phyloP scores from a whole-genome alignment of 2,888 invertebrate genomes.

The Cephalotes varians region DNA sequence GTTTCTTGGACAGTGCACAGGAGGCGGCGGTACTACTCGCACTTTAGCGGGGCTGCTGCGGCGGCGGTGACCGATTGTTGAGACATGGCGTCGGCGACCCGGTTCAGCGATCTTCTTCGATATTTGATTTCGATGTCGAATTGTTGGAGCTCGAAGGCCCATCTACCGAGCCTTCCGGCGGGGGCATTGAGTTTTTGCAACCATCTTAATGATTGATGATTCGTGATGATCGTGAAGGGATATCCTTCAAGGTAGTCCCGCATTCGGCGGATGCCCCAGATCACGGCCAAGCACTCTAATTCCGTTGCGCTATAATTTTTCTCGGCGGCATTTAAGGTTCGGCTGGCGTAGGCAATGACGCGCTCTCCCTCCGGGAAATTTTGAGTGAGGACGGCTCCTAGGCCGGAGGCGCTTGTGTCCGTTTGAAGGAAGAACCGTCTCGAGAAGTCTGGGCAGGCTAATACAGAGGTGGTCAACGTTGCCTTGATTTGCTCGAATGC shows the following conservation, averaged over 20 bases:
- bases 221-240: not conserved
- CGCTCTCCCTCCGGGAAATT: not conserved
- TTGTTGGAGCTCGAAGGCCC: constrained; percentile 19
- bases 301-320: too few relatives aligned
- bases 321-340: too few relatives aligned
- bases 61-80: too few relatives aligned
- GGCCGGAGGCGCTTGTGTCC: not conserved
- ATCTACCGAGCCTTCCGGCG: not conserved
- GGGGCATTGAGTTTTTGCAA: not conserved
- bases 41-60: too few relatives aligned
- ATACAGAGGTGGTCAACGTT: not conserved
- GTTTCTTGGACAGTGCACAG: too few relatives aligned
- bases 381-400: not conserved
- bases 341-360: too few relatives aligned
- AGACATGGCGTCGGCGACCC: not conserved
- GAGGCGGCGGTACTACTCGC: too few relatives aligned
- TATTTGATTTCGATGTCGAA: constrained; percentile 7
- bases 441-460: not conserved
- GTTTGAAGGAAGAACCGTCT: not conserved
- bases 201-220: not conserved
- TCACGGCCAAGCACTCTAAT: too few relatives aligned
- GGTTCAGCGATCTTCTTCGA: not conserved
- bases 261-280: not conserved
- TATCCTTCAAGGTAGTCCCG: not conserved
- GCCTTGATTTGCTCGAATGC: too few relatives aligned